Percentiles rank a stretch among this genome's conserved stretches.
phyloP scores from a whole-genome alignment of 2,797 vertebrate species.

The Aeoliscus strigatus region DNA sequence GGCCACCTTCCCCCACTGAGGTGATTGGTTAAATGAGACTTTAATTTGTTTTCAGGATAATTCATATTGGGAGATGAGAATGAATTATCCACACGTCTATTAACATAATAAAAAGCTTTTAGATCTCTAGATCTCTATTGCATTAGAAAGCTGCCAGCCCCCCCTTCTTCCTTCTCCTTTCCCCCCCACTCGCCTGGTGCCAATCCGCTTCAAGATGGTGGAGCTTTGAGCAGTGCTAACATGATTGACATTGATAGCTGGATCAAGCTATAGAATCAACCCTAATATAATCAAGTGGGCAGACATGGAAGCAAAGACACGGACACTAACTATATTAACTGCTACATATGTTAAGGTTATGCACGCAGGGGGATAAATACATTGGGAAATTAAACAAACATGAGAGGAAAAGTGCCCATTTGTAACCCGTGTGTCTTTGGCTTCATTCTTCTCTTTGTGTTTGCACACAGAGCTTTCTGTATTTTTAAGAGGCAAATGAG shows the following conservation, averaged over 20 bases:
- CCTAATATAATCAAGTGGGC: conserved; percentile 60
- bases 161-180: conserved; percentile 4
- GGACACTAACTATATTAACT: conserved; percentile 58
- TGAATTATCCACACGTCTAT: conserved; percentile 78
- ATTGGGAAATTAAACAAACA: conserved; percentile 42
- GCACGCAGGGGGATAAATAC: conserved; percentile 46
- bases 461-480: too few relatives aligned
- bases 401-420: conserved; percentile 11
- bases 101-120: conserved; percentile 76
- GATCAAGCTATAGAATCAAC: conserved; percentile 59
- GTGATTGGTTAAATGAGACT: conserved; percentile 79
- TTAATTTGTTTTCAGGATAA: conserved; percentile 84
- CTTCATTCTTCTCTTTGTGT: too few relatives aligned
- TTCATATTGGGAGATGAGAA: conserved; percentile 76
- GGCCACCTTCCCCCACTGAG: conserved; percentile 69
- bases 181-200: conserved; percentile 16
- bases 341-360: conserved; percentile 61
- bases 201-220: conserved; percentile 34
- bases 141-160: conserved; percentile 50
- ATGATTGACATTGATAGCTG: conserved; percentile 72
- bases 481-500: too few relatives aligned
- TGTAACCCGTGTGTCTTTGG: conserved; percentile 19
- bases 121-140: conserved; percentile 63
- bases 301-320: conserved; percentile 56
- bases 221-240: conserved; percentile 42